Evolutionary conservation across 2,113 vertebrate genomes (phyloP), one percentile per base, ranked within the genome.

Genomic region (Cyanocitta stelleri): DNA sequence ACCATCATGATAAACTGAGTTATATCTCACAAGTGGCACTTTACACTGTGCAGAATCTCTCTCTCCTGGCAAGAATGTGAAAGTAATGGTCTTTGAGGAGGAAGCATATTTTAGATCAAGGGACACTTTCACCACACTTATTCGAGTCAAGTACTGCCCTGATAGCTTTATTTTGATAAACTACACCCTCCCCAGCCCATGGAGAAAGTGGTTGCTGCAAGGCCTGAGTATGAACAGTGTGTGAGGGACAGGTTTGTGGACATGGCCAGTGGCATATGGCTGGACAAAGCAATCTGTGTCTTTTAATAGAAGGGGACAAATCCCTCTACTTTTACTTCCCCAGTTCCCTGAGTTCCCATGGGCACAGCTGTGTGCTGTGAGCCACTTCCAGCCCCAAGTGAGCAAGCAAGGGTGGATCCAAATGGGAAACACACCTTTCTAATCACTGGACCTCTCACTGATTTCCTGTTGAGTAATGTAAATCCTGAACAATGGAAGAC

Each of bases 391-490:
- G 78, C 49, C 66, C 61, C 3, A 2, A 84, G 37, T 24, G 10
- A 96, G 66, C 16, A 18, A 85, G 71, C 71, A 62, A 74, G 95
- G 93, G 94, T 91, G 92, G 71, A 32, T 71, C 71, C 3, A 16
- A 49, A 59, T 85, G 95, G 93, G 81, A 95, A 96, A 87, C 71
- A 76, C 91, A 96, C 94, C 96, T 96, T 96, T 94, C 89, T 95
- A 96, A 93, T 95, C 81, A 2, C 71, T 89, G 72, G 78, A 94
- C 87, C 78, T 96, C 95, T 95, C 89, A 63, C 77, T 77, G 91
- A 52, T 95, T 96, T 97, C 96, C 96, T 80, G 84, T 82, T 96
- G 96, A 95, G 96, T 96, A 93, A 96, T 95, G 78, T 93, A 83
- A 94, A 91, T 87, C 84, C 63, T 80, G 78, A 96, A 96, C 95